phyloP scores from a whole-genome alignment of 2,113 vertebrate genomes.

The Labrus mixtus region DNA sequence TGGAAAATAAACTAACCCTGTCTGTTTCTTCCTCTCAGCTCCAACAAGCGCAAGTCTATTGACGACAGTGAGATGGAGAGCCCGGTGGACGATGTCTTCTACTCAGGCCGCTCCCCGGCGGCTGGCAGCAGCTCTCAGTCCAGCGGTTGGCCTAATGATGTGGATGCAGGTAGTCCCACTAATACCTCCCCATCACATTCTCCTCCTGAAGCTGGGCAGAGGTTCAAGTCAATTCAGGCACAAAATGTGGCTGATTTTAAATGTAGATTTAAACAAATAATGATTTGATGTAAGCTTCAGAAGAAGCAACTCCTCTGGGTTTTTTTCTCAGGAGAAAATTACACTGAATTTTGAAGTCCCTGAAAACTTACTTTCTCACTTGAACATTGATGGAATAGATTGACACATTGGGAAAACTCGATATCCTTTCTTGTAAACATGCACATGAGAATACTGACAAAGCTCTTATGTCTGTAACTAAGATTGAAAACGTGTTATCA shows the following conservation, averaged over 20 bases:
- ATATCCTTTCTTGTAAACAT: too few species aligned
- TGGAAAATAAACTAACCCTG: neutral
- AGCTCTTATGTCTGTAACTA: neutral
- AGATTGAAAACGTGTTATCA: too few species aligned
- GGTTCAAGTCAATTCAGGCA: constrained; percentile 55
- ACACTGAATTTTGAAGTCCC: neutral
- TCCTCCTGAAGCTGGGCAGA: constrained; percentile 32
- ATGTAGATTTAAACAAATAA: neutral
- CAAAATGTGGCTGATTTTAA: neutral
- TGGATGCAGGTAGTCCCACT: constrained; percentile 88
- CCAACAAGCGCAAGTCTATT: constrained; percentile 95
- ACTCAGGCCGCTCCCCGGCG: constrained; percentile 92
- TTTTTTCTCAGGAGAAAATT: neutral
- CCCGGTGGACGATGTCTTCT: constrained; percentile 96
- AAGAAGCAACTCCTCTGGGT: neutral
- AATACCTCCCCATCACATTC: neutral
- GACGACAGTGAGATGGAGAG: constrained; percentile 98
- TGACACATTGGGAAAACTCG: too few species aligned
- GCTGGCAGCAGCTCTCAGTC: constrained; percentile 93
- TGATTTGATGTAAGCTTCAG: neutral
- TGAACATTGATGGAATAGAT: neutral
- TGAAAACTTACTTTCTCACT: neutral
- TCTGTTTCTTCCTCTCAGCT: constrained; percentile 77
- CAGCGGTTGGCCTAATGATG: constrained; percentile 93
- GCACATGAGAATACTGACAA: too few species aligned